Evolutionary conservation across 2,113 vertebrate species (phyloP).

Genomic region (Planiliza haematocheilus): DNA sequence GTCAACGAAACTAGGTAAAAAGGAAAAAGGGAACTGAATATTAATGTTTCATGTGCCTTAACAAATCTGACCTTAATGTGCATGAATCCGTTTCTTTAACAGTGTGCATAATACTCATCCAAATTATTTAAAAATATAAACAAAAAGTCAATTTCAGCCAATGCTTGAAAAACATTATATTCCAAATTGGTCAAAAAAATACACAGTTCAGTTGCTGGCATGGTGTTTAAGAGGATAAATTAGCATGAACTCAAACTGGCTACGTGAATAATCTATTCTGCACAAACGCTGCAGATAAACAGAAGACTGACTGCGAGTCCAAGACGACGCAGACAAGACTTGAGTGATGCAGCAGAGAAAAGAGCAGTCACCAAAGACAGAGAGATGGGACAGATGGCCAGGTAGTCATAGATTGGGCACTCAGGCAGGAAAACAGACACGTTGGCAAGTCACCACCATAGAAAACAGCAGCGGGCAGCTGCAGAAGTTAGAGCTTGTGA

Average conservation of each 20-base stretch:
- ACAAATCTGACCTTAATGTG: constrained; percentile 1
- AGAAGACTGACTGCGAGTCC: constrained; percentile 15
- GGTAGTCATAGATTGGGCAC: constrained; percentile 31
- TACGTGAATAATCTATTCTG: constrained; percentile 40
- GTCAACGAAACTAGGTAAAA: background rate
- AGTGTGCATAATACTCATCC: background rate
- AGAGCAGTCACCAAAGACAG: constrained; percentile 33
- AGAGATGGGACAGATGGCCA: constrained; percentile 61
- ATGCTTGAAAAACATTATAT: constrained; percentile 2
- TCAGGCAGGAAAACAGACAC: constrained; percentile 37
- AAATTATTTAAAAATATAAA: constrained; percentile 16
- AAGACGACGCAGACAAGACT: constrained; percentile 23
- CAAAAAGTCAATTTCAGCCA: constrained; percentile 11
- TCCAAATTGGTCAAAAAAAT: background rate
- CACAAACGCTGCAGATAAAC: constrained; percentile 39
- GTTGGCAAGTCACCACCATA: background rate
- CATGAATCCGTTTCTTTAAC: background rate
- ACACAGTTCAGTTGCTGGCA: constrained; percentile 9
- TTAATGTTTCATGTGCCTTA: no score
- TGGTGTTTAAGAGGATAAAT: constrained; percentile 48
- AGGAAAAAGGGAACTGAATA: background rate
- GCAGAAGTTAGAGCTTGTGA: constrained; percentile 43
- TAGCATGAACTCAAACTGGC: constrained; percentile 29
- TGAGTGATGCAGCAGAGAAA: constrained; percentile 49
- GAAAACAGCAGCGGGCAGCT: constrained; percentile 41